Evolutionary conservation across 2,888 invertebrate genomes (phyloP).

Genomic region (Baccha elongata): DNA sequence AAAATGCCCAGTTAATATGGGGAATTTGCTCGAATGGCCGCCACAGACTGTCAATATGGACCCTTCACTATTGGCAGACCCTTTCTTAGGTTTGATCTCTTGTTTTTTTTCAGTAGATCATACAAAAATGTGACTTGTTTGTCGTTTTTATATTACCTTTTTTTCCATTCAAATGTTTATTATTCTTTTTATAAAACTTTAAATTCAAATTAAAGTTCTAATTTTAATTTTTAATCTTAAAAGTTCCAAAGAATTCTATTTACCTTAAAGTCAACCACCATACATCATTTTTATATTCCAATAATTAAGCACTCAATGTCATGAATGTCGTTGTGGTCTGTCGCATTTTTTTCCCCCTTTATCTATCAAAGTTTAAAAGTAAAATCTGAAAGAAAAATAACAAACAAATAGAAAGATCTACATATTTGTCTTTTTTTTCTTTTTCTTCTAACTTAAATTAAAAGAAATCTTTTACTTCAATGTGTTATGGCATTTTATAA

Average conservation of each 20-base stretch:
- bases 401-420: slow-evolving; percentile 38
- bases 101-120: too few species aligned
- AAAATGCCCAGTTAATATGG: too few species aligned
- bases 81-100: too few species aligned
- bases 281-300: slow-evolving; percentile 56
- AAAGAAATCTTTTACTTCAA: slow-evolving; percentile 56
- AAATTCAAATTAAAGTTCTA: background rate
- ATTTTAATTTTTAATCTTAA: slow-evolving; percentile 6
- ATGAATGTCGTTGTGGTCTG: slow-evolving; percentile 69
- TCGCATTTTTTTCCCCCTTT: slow-evolving; percentile 67
- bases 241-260: slow-evolving; percentile 39
- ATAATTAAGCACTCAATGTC: slow-evolving; percentile 72
- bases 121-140: too few species aligned
- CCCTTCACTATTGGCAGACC: too few species aligned
- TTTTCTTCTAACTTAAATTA: slow-evolving; percentile 19
- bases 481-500: slow-evolving; percentile 10
- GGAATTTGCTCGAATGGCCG: too few species aligned
- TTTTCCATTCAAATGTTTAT: background rate
- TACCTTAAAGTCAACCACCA: slow-evolving; percentile 37
- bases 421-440: slow-evolving; percentile 21
- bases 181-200: background rate
- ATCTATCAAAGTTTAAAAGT: slow-evolving; percentile 34
- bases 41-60: too few species aligned
- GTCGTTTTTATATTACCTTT: background rate
- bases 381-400: slow-evolving; percentile 6